Base-by-base conservation (phyloP, 2,888 invertebrate species). In the Zaprionus lineosus region DNA sequence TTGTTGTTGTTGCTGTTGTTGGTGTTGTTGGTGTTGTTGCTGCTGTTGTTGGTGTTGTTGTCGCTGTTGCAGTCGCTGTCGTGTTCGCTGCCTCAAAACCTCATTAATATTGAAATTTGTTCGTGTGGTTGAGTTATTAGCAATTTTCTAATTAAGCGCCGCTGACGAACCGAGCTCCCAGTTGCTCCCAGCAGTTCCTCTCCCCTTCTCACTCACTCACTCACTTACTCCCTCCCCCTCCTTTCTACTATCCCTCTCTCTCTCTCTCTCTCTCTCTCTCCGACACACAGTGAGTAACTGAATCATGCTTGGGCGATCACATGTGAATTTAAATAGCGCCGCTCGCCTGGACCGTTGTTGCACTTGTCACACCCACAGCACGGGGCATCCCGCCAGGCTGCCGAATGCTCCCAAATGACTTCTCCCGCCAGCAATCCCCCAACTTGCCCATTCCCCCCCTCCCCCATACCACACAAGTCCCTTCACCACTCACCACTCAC, bases 51-150 rank as follows among this genome's bases (percentile, higher is more conserved):
- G 52, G 3, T 50, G 50, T 1, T 47, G 53, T 4, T 47, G 57
- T 5, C 56, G 33, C 11, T 33, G 36, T 1, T 53, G 55, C 12
- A 11, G 36, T 3, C 52, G 33, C 8, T 56, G 55, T 21, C 34
- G 61, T 18, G 36, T 53, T 21, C 37, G 67, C 48, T 46, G 64
- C 53, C 68, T 64, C 55, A 60, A 73, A 72, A 73, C 67, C 74
- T 87, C 87, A 86, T 87, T 85, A 86, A 86, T 87, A 87, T 87
- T 86, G 79, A 84, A 84, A 87, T 86, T 84, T 79, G 82, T 74
- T 84, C 79, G 78, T 78, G 78, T 73, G 75, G 70, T 75, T 84
- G 87, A 86, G 83, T 86, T 87, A 87, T 87, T 87, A 83, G 84
- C 82, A 82, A 85, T 86, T 87, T 87, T 86, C 86, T 87, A 87